Base-by-base conservation (phyloP, 2,888 invertebrate genomes). In the Eudasyphora cyanicolor region DNA sequence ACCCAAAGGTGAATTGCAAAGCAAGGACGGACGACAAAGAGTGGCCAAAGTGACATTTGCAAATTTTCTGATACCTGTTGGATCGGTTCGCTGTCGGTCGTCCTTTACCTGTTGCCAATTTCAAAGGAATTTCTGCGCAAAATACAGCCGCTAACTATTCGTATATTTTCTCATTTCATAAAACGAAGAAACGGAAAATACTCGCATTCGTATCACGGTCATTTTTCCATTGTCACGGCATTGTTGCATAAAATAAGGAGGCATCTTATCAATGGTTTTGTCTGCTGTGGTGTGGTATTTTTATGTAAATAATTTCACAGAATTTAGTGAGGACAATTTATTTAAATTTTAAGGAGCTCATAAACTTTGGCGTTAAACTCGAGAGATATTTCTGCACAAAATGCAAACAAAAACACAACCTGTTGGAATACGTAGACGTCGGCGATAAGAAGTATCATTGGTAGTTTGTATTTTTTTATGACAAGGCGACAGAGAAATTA, bases 61-160 rank as follows among this genome's bases (percentile, higher is more conserved):
- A 57, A 19, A 51, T 24, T 76, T 82, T 76, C 71, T 67, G 49
- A 76, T 82, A 82, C 76, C 76, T 79, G 51, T 38, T 79, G 76
- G 54, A n/a, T n/a, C n/a, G n/a, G n/a, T n/a, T 45, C 49, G 62
- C 70, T 64, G 70, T 38, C 0, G 32, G n/a, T 24, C n/a, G 27
- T 42, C 42, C 62, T 82, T 79, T 71, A 79, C 62, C 64, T 71
- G 71, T 49, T 38, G 70, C 10, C 7, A 24, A 57, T 81, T 27
- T 5, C 64, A 42, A 42, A 62, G 17, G 12, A 17, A 54, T 69
- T 69, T 69, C 8, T 29, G 49, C 69, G 67, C 51, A 70, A 54
- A 27, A 80, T 67, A 76, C 35, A 62, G 62, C 78, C 70, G 74
- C 78, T 38, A 78, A 78, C 42, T 75, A 71, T 78, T 62, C n/a